A percentile compares a stretch with the other conserved stretches of the same genome.
Evolutionary conservation across 1,140 invertebrate genomes (phyloP).

Genomic region (Campoletis sonorensis): DNA sequence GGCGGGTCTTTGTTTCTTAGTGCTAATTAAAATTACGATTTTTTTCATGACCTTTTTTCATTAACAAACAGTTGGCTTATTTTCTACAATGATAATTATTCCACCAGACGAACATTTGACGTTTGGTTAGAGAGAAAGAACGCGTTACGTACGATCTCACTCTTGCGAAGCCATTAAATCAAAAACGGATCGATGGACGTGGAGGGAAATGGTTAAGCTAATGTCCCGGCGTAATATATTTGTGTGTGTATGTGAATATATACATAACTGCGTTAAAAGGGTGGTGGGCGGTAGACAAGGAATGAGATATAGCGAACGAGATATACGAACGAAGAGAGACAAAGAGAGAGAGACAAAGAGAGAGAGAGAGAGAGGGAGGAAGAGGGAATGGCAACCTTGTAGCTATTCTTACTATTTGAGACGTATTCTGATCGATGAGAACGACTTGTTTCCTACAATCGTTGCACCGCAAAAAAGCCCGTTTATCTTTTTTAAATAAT

Average conservation of each 20-base stretch:
- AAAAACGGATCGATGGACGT: constrained; percentile 25
- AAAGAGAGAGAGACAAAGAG: not conserved
- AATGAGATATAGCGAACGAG: not conserved
- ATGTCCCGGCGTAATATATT: constrained; percentile 2
- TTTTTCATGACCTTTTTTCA: too few relatives aligned
- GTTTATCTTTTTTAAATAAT: not conserved
- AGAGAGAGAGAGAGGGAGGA: not conserved
- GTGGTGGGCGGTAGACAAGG: not conserved
- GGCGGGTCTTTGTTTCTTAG: too few relatives aligned
- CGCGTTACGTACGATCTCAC: too few relatives aligned
- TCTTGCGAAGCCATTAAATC: constrained; percentile 14
- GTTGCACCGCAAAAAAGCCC: not conserved
- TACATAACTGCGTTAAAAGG: constrained; percentile 11
- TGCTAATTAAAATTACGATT: too few relatives aligned
- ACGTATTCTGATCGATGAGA: constrained; percentile 11
- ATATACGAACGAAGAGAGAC: not conserved
- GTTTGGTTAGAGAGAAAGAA: too few relatives aligned
- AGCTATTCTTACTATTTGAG: constrained; percentile 29
- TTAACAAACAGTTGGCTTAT: too few relatives aligned
- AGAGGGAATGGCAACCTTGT: constrained; percentile 20
- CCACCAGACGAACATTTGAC: too few relatives aligned
- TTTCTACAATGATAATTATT: too few relatives aligned
- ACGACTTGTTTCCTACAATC: not conserved
- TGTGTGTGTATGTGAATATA: not conserved
- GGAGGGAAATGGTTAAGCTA: not conserved